phyloP scores from a whole-genome alignment of 2,797 vertebrate genomes.

The Tiaroga cobitis region DNA sequence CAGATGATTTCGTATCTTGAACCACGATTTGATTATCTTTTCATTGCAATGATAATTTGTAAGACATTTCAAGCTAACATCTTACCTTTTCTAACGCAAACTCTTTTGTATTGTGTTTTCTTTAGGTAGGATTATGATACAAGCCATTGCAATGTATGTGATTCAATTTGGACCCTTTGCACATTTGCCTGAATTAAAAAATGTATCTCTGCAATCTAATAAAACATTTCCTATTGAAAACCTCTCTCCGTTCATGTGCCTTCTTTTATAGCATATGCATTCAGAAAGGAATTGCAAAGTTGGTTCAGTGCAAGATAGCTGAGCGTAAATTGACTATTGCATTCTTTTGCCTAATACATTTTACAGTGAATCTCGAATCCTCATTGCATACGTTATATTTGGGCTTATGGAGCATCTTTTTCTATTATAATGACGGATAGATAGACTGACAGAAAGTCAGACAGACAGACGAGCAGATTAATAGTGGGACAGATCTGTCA shows the following conservation, averaged over 20 bases:
- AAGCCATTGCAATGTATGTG: constrained; percentile 26
- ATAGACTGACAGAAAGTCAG: neutral
- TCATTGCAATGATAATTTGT: constrained; percentile 19
- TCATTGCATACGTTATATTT: neutral
- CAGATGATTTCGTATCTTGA: constrained; percentile 44
- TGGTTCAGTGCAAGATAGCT: neutral
- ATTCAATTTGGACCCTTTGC: constrained; percentile 37
- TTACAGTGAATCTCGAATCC: neutral
- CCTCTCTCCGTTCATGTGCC: neutral
- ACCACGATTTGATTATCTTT: neutral
- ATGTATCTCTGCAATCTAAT: constrained; percentile 44
- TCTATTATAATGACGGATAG: neutral
- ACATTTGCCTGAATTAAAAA: constrained; percentile 43
- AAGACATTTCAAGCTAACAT: constrained; percentile 16
- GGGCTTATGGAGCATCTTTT: neutral
- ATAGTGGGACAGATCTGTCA: neutral
- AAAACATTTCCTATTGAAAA: constrained; percentile 41
- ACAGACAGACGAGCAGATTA: neutral
- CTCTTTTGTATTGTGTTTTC: constrained; percentile 13
- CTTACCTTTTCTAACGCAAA: constrained; percentile 21
- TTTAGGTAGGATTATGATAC: constrained; percentile 26
- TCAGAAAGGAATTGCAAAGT: constrained; percentile 5
- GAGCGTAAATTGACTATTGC: neutral
- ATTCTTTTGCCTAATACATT: neutral
- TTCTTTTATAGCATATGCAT: neutral